Evolutionary conservation across 1,140 invertebrate species (phyloP).

Genomic region (Drosophila setifemur): DNA sequence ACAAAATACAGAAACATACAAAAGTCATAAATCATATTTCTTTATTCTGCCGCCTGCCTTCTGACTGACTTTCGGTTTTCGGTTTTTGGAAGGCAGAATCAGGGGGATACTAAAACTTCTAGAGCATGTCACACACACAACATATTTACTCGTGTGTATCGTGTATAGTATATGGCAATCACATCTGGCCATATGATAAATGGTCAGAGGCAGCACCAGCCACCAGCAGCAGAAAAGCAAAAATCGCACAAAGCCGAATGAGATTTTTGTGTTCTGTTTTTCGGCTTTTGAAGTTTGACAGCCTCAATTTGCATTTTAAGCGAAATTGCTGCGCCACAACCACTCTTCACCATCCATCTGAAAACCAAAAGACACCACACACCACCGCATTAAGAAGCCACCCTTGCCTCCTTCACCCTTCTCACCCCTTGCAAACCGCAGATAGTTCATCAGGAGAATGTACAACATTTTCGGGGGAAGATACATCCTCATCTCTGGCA

Average conservation of each 20-base stretch:
- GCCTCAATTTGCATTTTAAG: conserved; percentile 58
- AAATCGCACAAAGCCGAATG: conserved; percentile 54
- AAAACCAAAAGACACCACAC: not conserved
- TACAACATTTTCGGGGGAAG: too few relatives aligned
- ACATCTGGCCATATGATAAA: conserved; percentile 70
- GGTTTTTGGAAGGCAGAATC: conserved; percentile 4
- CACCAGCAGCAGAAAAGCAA: conserved; percentile 8
- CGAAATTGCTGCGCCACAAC: too few relatives aligned
- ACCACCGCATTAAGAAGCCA: not conserved
- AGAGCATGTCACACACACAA: conserved; percentile 37
- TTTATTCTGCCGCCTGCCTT: conserved; percentile 48
- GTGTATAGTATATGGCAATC: conserved; percentile 18
- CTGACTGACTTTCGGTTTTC: conserved; percentile 57
- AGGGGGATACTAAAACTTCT: conserved; percentile 60
- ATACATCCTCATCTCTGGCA: not conserved
- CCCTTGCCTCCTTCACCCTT: not conserved
- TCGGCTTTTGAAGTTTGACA: conserved; percentile 58
- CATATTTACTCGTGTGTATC: not conserved
- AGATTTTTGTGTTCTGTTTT: conserved; percentile 48
- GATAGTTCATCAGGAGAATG: not conserved
- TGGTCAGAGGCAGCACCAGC: conserved; percentile 34
- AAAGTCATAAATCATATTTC: conserved; percentile 80
- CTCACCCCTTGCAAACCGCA: too few relatives aligned
- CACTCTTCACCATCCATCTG: not conserved
- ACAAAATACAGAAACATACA: conserved; percentile 53